These are phyloP conservation scores for Neogale vison DNA, from an alignment of 2,113 vertebrate species.

Conservation along the genomic window DNA sequence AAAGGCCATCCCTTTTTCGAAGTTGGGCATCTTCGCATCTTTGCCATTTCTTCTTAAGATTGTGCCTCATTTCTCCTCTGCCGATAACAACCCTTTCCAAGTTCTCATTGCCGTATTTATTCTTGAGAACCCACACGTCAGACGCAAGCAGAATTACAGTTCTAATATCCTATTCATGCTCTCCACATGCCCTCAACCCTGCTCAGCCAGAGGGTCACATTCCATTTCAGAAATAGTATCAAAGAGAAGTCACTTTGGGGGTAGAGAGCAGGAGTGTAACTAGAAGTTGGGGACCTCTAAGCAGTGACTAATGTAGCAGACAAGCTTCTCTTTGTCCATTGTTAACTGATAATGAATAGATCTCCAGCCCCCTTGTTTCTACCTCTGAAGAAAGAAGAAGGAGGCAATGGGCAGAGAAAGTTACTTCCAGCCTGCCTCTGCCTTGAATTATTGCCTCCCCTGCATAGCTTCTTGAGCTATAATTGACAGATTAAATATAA, in stretches of 20 bases:
- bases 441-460: neutral
- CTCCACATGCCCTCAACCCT: neutral
- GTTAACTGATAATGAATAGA: conserved; percentile 26
- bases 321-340: conserved; percentile 57
- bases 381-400: conserved; percentile 27
- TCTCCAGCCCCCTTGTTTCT: neutral
- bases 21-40: neutral
- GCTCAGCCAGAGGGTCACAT: conserved; percentile 30
- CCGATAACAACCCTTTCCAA: neutral
- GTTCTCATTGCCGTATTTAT: neutral
- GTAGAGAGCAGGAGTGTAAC: conserved; percentile 15
- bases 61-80: neutral
- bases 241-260: conserved; percentile 49
- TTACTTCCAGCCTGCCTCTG: neutral
- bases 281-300: neutral
- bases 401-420: neutral
- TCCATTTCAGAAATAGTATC: conserved; percentile 62
- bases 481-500: neutral
- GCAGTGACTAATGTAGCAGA: neutral
- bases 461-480: neutral
- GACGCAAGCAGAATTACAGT: neutral
- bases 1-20: neutral
- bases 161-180: neutral
- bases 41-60: neutral
- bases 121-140: neutral